Evolutionary conservation across 1,140 invertebrate species (phyloP), one percentile per base, ranked within the genome.

Genomic region (Octopus sinensis): DNA sequence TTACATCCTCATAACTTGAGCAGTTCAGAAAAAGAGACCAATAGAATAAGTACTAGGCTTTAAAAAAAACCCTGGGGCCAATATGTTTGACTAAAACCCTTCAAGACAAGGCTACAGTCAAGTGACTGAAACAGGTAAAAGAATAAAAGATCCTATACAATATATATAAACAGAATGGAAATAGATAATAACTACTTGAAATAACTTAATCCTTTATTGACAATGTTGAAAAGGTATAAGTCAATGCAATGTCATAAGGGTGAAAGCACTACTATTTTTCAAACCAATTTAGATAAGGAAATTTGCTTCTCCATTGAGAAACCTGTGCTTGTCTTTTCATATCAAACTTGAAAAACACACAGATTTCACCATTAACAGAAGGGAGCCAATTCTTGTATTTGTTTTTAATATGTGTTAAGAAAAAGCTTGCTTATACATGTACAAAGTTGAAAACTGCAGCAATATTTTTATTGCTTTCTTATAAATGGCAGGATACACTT

Each of bases 381-480:
- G 3, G 62, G 62, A 68, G n/a, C 12, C 62, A 68, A 68, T 68
- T 68, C 62, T n/a, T 68, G 62, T 68, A 13, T 68, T 68, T 68
- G 62, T 1, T 68, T n/a, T 68, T 68, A n/a, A 68, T 68, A 68
- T n/a, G 12, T 68, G 62, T 3, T 1, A 68, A 68, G 62, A 68
- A 68, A 68, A 68, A n/a, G 62, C 62, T 68, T 68, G 62, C 62
- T 68, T 1, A 68, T n/a, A 68, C 62, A 68, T 68, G 62, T 68
- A 68, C 12, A 3, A 68, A 68, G 62, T 68, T 68, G 62, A 68
- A 68, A 68, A 68, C n/a, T 68, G 62, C 62, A 68, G 62, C 62
- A 68, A 68, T 68, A 68, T 68, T 13, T 68, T 68, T 68, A 68
- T 68, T 68, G 62, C 62, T 68, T 68, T 68, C 62, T n/a, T 68